A percentile compares a stretch with the other conserved stretches of the same genome.
Conservation (phyloP, 2,113 vertebrate species). For the Morone saxatilis region DNA sequence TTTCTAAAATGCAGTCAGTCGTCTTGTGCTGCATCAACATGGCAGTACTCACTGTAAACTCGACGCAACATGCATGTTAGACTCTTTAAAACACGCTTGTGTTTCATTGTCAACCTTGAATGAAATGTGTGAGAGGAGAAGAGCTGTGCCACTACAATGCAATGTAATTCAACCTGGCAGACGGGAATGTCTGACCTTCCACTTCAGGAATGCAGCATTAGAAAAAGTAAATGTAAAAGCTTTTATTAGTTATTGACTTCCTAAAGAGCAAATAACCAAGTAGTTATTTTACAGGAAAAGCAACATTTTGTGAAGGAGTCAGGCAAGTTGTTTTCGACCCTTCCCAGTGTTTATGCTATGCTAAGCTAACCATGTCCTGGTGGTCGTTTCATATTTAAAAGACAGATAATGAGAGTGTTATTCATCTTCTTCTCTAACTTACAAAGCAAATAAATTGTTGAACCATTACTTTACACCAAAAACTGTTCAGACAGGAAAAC, state of each 20-base stretch:
- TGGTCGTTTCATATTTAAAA: background rate
- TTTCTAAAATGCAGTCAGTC: background rate
- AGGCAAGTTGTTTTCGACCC: too few species aligned
- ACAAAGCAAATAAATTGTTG: too few species aligned
- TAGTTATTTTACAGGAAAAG: too few species aligned
- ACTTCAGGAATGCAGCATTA: background rate
- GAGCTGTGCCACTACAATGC: background rate
- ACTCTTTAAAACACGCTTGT: background rate
- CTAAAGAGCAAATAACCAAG: too few species aligned
- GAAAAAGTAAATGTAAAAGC: conserved; percentile 1
- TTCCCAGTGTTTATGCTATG: too few species aligned
- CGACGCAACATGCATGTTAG: background rate
- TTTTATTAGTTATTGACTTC: background rate
- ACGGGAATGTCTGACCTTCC: background rate
- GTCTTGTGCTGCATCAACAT: background rate
- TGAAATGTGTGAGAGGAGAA: background rate
- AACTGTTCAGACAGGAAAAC: too few species aligned
- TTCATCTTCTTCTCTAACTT: too few species aligned
- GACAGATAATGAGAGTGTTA: too few species aligned
- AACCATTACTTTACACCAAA: too few species aligned
- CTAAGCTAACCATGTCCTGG: too few species aligned
- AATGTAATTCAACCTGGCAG: background rate
- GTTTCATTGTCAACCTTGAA: background rate
- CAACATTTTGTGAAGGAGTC: too few species aligned
- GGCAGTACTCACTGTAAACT: background rate